Conservation (phyloP, 2,888 invertebrate genomes). For the Nysson spinosus region DNA sequence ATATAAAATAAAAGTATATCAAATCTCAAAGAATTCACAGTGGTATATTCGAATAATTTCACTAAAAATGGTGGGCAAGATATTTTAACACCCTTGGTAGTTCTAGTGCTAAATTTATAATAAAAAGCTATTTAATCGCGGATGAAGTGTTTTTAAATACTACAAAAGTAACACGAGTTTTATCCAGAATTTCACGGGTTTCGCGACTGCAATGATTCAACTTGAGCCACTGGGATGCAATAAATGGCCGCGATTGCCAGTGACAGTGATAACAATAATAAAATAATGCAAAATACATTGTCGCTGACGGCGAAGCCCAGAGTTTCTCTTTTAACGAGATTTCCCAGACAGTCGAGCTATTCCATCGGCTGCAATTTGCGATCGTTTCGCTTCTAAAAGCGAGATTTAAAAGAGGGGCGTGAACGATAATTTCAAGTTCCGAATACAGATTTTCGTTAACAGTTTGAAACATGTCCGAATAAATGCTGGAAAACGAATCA, state of each 20-base stretch:
- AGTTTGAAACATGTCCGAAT: no score
- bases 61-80: not conserved
- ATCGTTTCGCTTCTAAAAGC: slow-evolving; percentile 6
- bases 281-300: slow-evolving; percentile 21
- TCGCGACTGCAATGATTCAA: not conserved
- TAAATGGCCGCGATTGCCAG: slow-evolving; percentile 18
- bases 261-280: slow-evolving; percentile 33
- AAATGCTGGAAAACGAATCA: no score
- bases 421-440: no score
- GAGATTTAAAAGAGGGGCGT: slow-evolving; percentile 7
- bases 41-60: not conserved
- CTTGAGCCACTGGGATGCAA: not conserved
- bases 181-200: slow-evolving; percentile 14
- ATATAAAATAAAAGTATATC: no score
- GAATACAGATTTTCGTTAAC: no score
- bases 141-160: no score
- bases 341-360: not conserved
- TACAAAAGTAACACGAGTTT: no score
- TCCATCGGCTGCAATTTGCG: slow-evolving; percentile 7
- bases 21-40: no score
- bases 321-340: slow-evolving; percentile 2
- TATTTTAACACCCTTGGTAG: no score
- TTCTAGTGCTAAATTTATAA: no score
- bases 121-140: no score
- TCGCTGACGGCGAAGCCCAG: slow-evolving; percentile 8